phyloP scores from a whole-genome alignment of 2,888 invertebrate species.

The Erebia ligea region DNA sequence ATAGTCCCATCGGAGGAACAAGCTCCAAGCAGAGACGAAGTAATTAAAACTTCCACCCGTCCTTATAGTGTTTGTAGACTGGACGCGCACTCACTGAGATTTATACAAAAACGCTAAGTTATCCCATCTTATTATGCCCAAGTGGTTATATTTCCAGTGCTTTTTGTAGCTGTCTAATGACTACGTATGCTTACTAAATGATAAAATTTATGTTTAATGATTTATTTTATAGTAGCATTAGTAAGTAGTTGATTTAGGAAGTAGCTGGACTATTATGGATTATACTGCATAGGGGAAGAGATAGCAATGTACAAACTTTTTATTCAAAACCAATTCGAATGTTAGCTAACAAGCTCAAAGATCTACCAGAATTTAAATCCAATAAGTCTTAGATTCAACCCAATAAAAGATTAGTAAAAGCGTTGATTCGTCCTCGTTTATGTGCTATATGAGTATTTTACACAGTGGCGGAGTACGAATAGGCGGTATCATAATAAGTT shows the following conservation, averaged over 20 bases:
- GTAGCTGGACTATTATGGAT: too few relatives aligned
- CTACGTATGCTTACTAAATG: not conserved
- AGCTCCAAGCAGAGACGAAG: slow-evolving; percentile 68
- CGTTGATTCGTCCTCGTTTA: not conserved
- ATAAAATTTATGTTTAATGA: too few relatives aligned
- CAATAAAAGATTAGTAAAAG: slow-evolving; percentile 8
- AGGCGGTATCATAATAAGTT: slow-evolving; percentile 62
- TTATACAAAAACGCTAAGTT: slow-evolving; percentile 21
- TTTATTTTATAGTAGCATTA: too few relatives aligned
- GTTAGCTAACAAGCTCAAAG: not conserved
- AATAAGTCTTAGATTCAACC: not conserved
- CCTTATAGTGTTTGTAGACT: slow-evolving; percentile 46
- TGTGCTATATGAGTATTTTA: slow-evolving; percentile 17
- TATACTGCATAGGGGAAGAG: not conserved
- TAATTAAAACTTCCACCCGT: slow-evolving; percentile 74
- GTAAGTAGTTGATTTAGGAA: too few relatives aligned
- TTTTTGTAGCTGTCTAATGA: not conserved
- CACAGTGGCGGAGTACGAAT: slow-evolving; percentile 44
- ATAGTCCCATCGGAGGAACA: slow-evolving; percentile 65
- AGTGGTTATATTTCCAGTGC: not conserved
- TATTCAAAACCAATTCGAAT: not conserved
- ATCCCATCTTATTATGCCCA: not conserved
- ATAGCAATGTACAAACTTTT: not conserved
- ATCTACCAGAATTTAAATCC: not conserved
- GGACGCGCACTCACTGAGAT: slow-evolving; percentile 41